Conservation (phyloP, 2,797 vertebrate genomes). For the Loris lydekkerianus region DNA sequence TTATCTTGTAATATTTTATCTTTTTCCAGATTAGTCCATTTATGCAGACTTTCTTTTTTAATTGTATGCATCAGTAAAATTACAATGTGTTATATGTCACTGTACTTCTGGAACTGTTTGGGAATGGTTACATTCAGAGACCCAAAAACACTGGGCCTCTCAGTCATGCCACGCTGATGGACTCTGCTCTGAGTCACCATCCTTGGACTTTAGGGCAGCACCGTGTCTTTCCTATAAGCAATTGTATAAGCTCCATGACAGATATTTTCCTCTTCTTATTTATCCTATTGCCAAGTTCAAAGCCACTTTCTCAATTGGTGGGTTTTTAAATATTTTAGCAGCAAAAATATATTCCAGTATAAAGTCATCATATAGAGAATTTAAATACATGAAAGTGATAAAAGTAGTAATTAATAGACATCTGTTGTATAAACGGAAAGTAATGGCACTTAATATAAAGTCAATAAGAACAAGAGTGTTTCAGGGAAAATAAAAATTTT, state of each 20-base stretch:
- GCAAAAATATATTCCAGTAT: background rate
- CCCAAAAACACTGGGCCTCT: background rate
- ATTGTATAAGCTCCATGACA: background rate
- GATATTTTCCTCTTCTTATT: background rate
- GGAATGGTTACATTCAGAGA: background rate
- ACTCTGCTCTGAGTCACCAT: background rate
- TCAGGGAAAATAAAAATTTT: background rate
- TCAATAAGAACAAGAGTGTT: background rate
- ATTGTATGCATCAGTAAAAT: background rate
- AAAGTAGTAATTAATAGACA: background rate
- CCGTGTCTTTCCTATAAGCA: no score
- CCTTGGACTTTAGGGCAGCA: background rate
- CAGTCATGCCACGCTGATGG: background rate
- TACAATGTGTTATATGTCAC: background rate
- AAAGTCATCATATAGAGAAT: conserved; percentile 1
- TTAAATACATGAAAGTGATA: background rate
- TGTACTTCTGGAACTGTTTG: background rate
- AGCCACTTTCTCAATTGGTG: background rate
- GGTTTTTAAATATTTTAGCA: background rate
- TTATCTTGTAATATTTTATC: conserved; percentile 6
- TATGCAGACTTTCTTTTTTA: background rate
- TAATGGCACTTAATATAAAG: conserved; percentile 13
- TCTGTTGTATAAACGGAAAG: conserved; percentile 6
- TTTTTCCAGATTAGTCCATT: conserved; percentile 5
- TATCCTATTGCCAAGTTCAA: background rate